Conservation (phyloP, 2,888 invertebrate species). For the Chymomyza fuscimana region DNA sequence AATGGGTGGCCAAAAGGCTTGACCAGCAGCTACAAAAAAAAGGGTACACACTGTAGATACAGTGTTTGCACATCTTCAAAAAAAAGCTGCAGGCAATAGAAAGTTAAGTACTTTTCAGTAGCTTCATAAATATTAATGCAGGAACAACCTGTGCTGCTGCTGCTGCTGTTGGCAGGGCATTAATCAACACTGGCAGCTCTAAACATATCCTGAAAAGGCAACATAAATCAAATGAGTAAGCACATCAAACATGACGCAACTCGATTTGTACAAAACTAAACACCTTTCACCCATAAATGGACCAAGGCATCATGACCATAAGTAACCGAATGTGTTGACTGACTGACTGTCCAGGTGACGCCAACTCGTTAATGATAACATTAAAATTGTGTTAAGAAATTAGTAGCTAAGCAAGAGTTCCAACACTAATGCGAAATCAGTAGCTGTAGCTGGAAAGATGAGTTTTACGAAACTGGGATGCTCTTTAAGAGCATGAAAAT, state of each 20-base stretch:
- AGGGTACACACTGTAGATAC: background rate
- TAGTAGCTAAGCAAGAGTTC: constrained; percentile 45
- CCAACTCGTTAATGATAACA: constrained; percentile 19
- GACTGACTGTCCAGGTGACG: background rate
- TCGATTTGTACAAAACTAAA: background rate
- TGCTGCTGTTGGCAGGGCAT: background rate
- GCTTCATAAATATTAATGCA: background rate
- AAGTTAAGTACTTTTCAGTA: background rate
- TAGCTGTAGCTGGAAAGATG: constrained; percentile 2
- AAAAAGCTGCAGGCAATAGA: constrained; percentile 6
- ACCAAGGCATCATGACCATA: constrained; percentile 6
- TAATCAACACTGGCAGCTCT: background rate
- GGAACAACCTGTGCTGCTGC: background rate
- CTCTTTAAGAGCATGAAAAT: background rate
- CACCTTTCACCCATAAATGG: constrained; percentile 70
- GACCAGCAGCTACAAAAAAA: background rate
- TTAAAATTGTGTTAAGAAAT: constrained; percentile 72
- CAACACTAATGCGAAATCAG: constrained; percentile 20
- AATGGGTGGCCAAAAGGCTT: background rate
- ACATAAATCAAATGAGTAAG: constrained; percentile 4
- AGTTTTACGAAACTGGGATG: background rate
- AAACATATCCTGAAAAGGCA: background rate
- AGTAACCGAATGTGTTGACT: background rate
- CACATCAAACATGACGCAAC: background rate
- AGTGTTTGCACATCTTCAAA: background rate